Percentiles rank a stretch among this genome's conserved stretches.
Evolutionary conservation across 2,888 invertebrate genomes (phyloP).

Genomic region (Morinoia aosen): DNA sequence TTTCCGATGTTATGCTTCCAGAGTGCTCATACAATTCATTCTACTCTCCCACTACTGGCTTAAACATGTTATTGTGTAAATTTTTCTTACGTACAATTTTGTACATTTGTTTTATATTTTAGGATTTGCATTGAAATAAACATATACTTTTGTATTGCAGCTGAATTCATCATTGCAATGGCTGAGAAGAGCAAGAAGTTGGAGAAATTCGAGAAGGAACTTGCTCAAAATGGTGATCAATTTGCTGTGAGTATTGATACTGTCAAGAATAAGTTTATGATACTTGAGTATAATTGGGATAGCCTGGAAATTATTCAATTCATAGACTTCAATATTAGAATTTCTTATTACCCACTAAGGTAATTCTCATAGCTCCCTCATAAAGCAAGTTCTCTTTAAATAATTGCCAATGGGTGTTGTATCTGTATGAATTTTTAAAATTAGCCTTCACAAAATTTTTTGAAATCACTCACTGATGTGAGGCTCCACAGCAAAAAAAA

Average conservation of each 20-base stretch:
- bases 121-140: neutral
- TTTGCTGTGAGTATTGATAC: slow-evolving; percentile 64
- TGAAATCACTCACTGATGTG: too few species aligned
- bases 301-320: too few species aligned
- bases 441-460: too few species aligned
- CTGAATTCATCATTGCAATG: slow-evolving; percentile 96
- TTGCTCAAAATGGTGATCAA: slow-evolving; percentile 89
- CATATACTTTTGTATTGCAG: slow-evolving; percentile 71
- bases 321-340: too few species aligned
- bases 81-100: neutral
- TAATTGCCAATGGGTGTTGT: too few species aligned
- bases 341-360: too few species aligned
- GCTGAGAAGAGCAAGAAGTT: slow-evolving; percentile 89
- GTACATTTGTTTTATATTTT: neutral
- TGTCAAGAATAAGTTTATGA: neutral
- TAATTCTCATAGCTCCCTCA: too few species aligned
- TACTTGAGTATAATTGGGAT: too few species aligned
- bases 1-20: too few species aligned
- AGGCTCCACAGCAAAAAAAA: too few species aligned
- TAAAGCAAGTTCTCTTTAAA: too few species aligned
- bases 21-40: neutral
- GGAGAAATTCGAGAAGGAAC: slow-evolving; percentile 87
- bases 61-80: neutral
- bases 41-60: neutral
- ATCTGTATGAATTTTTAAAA: too few species aligned